These are phyloP conservation scores for Cosmia pyralina DNA, from an alignment of 2,888 invertebrate genomes.

Conservation along the genomic window DNA sequence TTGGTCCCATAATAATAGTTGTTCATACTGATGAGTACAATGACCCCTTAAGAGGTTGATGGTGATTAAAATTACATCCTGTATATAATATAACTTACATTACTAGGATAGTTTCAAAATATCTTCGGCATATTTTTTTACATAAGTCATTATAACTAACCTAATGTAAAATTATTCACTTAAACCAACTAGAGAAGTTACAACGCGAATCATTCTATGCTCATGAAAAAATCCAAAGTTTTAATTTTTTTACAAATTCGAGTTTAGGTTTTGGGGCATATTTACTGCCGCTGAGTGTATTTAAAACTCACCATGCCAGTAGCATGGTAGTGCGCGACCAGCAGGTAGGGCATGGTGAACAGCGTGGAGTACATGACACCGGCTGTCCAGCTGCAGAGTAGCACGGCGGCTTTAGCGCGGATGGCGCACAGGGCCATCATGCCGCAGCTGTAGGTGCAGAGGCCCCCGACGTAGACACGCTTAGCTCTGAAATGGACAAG, in stretches of 20 bases:
- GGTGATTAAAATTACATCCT: no score
- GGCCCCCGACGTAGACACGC: slow-evolving; percentile 96
- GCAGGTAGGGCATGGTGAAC: slow-evolving; percentile 98
- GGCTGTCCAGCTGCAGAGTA: slow-evolving; percentile 97
- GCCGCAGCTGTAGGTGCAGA: slow-evolving; percentile 96
- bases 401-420: slow-evolving; percentile 94
- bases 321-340: slow-evolving; percentile 98
- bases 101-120: neutral
- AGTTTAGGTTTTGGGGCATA: neutral
- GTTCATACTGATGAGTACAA: no score
- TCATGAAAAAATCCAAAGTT: neutral
- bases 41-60: no score
- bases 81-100: neutral
- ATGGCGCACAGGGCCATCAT: slow-evolving; percentile 96
- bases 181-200: neutral
- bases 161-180: neutral
- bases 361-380: slow-evolving; percentile 99
- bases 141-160: neutral
- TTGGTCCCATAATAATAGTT: no score
- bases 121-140: no score
- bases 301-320: slow-evolving; percentile 93
- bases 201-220: neutral
- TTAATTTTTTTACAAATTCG: neutral
- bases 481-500: slow-evolving; percentile 92
- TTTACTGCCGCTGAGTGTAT: neutral